Base-by-base conservation (phyloP, 2,888 invertebrate species). In the Oligia strigilis region DNA sequence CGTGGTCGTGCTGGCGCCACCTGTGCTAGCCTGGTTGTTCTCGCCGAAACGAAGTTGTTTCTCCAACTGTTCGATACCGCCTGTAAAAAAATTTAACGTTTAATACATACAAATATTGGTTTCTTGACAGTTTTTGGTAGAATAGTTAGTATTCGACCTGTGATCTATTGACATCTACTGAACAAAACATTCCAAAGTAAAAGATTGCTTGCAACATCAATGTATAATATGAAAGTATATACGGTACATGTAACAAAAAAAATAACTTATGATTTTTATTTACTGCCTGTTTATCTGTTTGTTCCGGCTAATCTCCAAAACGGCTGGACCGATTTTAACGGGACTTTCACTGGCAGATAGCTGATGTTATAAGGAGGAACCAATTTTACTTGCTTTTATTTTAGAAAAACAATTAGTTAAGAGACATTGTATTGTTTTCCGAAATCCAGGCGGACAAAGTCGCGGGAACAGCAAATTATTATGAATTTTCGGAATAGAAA, bases 21-120 rank as follows among this genome's bases (percentile, higher is more conserved):
- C 93, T 0, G 95, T 94, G 76, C 97, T 97, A 0, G 96, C 93
- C 0, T 97, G 70, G 19, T 64, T 93, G 1, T 90, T 84, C 89
- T 94, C 97, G 72, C 94, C 96, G 0, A 94, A 88, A 0, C 94
- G 97, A 29, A 99, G 94, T 83, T 98, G 98, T 91, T 98, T 99
- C 93, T 99, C 99, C 29, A 99, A 93, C 91, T 99, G 98, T 92
- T 99, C 99, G 2, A 99, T 98, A 29, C 99, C 99, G 86, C 98
- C 98, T 98, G 88, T 23, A 49, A 11, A 76, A 17, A 23, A 19
- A 3, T 2, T 1, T 23, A 60, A 62, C 29, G 8, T 55, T 40
- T 71, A 14, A 36, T 40, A 43, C 40, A 23, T 40, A 19, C 13
- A 40, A 40, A 14, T 14, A 66, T 43, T 43, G 23, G 13, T 66